These are phyloP conservation scores for Proctacanthus coquilletti DNA, from an alignment of 1,140 invertebrate species.

Conservation along the genomic window DNA sequence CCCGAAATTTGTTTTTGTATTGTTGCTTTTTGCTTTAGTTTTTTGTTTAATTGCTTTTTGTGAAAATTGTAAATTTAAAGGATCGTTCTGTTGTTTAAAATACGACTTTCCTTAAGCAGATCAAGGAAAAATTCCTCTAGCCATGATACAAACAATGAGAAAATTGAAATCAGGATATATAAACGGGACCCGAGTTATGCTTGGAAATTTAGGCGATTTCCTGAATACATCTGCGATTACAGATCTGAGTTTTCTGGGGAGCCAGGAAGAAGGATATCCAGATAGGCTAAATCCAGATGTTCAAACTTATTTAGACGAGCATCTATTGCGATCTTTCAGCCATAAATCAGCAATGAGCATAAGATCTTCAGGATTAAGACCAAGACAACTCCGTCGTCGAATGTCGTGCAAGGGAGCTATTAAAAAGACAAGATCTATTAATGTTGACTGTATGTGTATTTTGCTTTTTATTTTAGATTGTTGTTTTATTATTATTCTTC, in stretches of 20 bases:
- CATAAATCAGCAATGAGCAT: conserved; percentile 49
- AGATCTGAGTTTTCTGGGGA: conserved; percentile 85
- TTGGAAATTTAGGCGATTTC: conserved; percentile 84
- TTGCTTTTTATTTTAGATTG: conserved; percentile 4
- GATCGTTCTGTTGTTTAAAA: no score
- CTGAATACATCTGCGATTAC: conserved; percentile 91
- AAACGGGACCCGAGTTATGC: conserved; percentile 87
- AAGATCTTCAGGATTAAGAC: conserved; percentile 33
- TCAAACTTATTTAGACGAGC: conserved; percentile 73
- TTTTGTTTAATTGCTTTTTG: no score
- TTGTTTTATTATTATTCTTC: conserved; percentile 1
- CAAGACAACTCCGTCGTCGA: conserved; percentile 43
- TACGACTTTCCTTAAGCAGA: no score
- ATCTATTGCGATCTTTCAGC: conserved; percentile 63
- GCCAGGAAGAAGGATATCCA: conserved; percentile 77
- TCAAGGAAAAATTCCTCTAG: conserved; percentile 77
- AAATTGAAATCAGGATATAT: conserved; percentile 98
- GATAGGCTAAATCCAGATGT: conserved; percentile 72
- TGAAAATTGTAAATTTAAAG: no score
- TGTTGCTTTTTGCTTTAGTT: no score
- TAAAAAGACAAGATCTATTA: conserved; percentile 73
- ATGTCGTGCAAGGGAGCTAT: conserved; percentile 77
- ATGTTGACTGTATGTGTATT: conserved; percentile 54
- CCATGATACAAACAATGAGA: conserved; percentile 94
- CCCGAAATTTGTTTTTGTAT: no score